phyloP scores from a whole-genome alignment of 2,888 invertebrate genomes.

The Eupithecia centaureata region DNA sequence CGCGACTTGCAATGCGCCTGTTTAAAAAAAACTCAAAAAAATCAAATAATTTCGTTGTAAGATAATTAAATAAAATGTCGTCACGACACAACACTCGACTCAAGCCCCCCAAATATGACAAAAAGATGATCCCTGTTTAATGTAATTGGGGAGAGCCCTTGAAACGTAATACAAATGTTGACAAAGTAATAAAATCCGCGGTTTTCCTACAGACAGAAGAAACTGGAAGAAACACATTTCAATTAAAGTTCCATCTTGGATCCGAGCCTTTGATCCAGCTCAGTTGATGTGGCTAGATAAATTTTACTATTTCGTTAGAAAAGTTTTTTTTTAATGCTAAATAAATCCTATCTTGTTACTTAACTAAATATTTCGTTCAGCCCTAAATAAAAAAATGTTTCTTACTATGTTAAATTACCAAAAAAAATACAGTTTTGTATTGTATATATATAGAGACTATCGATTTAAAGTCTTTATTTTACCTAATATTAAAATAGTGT shows the following conservation, averaged over 20 bases:
- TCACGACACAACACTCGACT: conserved; percentile 29
- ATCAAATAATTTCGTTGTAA: background rate
- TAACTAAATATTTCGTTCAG: no score
- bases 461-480: no score
- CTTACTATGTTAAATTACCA: no score
- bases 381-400: no score
- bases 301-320: background rate
- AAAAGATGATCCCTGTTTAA: conserved; percentile 35
- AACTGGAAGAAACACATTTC: conserved; percentile 37
- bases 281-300: conserved; percentile 4
- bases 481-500: no score
- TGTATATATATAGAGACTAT: no score
- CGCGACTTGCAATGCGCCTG: no score
- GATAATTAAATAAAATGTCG: conserved; percentile 19
- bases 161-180: conserved; percentile 35
- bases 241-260: conserved; percentile 41
- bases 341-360: no score
- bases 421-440: no score
- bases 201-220: conserved; percentile 32
- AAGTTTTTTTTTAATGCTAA: no score
- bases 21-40: conserved; percentile 1
- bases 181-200: conserved; percentile 35
- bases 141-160: conserved; percentile 36
- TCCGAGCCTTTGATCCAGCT: conserved; percentile 24
- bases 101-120: conserved; percentile 28